These are phyloP conservation scores for Eupithecia centaureata DNA, from an alignment of 2,888 invertebrate species.

Conservation along the genomic window DNA sequence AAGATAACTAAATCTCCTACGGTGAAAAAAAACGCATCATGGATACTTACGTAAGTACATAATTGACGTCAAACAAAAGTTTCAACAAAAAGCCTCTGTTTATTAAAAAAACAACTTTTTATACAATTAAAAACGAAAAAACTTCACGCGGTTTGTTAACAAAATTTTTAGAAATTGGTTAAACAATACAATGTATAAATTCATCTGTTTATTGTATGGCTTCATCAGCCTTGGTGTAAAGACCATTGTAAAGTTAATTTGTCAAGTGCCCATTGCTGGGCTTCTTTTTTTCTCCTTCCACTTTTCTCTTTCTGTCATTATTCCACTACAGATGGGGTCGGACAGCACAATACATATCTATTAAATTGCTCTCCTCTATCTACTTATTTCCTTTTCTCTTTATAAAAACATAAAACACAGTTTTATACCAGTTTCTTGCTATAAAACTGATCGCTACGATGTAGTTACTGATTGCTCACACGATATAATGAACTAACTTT, in stretches of 20 bases:
- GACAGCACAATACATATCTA: not conserved
- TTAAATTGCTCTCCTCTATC: not conserved
- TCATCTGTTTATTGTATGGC: too few relatives aligned
- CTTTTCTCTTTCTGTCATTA: not conserved
- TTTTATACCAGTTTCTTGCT: not conserved
- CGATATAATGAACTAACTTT: slow-evolving; percentile 3
- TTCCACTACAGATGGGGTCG: not conserved
- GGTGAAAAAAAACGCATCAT: too few relatives aligned
- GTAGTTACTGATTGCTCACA: not conserved
- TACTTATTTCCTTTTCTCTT: not conserved
- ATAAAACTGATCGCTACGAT: slow-evolving; percentile 3
- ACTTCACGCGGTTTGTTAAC: not conserved
- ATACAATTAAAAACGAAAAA: not conserved
- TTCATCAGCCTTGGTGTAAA: too few relatives aligned
- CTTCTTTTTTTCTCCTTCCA: not conserved
- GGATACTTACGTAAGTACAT: not conserved
- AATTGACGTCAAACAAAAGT: not conserved
- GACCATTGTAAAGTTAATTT: too few relatives aligned
- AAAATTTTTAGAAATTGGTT: not conserved
- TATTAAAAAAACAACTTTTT: not conserved
- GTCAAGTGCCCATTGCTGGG: too few relatives aligned
- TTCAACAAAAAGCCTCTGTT: not conserved
- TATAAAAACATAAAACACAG: not conserved
- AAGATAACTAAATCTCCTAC: too few relatives aligned
- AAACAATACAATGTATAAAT: not conserved